These are phyloP conservation scores for Metallyticus violacea DNA, from an alignment of 2,888 invertebrate genomes.

Conservation along the genomic window DNA sequence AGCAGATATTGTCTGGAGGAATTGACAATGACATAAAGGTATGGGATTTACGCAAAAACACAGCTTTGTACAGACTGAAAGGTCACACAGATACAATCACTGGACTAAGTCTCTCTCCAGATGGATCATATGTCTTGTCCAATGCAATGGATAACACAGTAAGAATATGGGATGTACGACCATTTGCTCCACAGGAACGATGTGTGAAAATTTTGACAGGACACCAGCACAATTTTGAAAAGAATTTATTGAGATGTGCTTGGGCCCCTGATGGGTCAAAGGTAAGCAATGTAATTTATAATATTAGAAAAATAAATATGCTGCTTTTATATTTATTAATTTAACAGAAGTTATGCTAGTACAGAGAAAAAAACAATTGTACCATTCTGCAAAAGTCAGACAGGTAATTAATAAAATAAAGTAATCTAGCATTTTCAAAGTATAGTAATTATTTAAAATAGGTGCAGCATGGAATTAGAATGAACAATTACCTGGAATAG, in stretches of 20 bases:
- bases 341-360: too few relatives aligned
- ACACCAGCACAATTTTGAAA: constrained; percentile 97
- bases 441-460: too few relatives aligned
- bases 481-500: too few relatives aligned
- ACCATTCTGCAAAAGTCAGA: too few relatives aligned
- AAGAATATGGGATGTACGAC: constrained; percentile 94
- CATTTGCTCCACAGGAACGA: constrained; percentile 89
- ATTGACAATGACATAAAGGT: constrained; percentile 97
- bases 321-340: too few relatives aligned
- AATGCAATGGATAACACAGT: constrained; percentile 97
- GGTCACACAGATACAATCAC: constrained; percentile 97
- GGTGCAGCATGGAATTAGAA: too few relatives aligned
- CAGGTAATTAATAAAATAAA: too few relatives aligned
- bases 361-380: too few relatives aligned
- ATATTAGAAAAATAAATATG: too few relatives aligned
- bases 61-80: constrained; percentile 75
- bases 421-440: too few relatives aligned
- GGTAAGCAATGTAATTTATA: constrained; percentile 35
- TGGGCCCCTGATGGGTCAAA: constrained; percentile 94
- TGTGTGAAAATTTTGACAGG: constrained; percentile 90
- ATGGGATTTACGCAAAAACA: constrained; percentile 93
- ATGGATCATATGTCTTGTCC: constrained; percentile 87
- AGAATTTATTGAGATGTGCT: constrained; percentile 87
- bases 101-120: constrained; percentile 75
- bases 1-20: constrained; percentile 91